Evolutionary conservation across 2,888 invertebrate species (phyloP).

Genomic region (Tribolium freemani): DNA sequence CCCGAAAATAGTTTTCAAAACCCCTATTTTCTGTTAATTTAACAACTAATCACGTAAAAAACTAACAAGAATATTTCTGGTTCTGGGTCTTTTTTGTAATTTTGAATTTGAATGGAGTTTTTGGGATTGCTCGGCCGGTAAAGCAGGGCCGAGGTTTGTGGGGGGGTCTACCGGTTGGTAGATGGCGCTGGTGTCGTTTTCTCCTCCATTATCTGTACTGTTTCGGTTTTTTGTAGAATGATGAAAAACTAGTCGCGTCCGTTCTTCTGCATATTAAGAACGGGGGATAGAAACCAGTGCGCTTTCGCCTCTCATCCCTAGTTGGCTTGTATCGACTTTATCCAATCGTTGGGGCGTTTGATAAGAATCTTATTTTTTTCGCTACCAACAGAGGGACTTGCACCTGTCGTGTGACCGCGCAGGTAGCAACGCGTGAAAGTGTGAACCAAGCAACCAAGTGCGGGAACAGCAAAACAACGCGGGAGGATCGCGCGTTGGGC

Average conservation of each 20-base stretch:
- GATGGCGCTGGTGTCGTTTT: conserved; percentile 43
- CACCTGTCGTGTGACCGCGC: conserved; percentile 64
- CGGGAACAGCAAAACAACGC: conserved; percentile 58
- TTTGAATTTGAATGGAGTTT: background rate
- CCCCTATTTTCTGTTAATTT: no score
- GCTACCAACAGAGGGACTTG: conserved; percentile 65
- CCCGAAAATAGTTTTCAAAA: no score
- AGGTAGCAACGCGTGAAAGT: conserved; percentile 63
- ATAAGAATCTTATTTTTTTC: conserved; percentile 55
- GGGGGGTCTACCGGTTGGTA: conserved; percentile 27
- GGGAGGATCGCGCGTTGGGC: conserved; percentile 64
- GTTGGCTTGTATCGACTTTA: conserved; percentile 36
- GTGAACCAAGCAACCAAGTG: conserved; percentile 57
- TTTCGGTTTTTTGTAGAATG: conserved; percentile 65
- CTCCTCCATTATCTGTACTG: conserved; percentile 59
- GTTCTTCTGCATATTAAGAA: conserved; percentile 62
- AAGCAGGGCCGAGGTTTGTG: background rate
- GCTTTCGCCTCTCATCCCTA: conserved; percentile 51
- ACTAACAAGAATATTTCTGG: no score
- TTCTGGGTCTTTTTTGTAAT: no score
- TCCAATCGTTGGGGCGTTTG: conserved; percentile 24
- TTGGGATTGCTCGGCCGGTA: background rate
- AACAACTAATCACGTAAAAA: no score
- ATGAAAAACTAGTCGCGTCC: conserved; percentile 67
- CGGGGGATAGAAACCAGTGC: conserved; percentile 53